Evolutionary conservation across 1,140 invertebrate genomes (phyloP).

Genomic region (Aphis craccivora): DNA sequence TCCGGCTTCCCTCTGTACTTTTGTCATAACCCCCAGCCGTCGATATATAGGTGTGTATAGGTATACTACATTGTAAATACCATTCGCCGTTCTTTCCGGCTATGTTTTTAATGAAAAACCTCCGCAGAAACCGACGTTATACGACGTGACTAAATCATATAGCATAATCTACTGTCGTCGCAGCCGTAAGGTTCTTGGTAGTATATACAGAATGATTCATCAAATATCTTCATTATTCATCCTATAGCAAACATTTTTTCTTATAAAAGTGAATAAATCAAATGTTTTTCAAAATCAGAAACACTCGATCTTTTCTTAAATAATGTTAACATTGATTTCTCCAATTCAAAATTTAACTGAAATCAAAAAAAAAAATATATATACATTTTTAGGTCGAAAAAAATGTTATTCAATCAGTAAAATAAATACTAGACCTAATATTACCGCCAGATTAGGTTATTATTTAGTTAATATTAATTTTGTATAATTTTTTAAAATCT

Average conservation of each 20-base stretch:
- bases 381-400: background rate
- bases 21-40: background rate
- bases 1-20: background rate
- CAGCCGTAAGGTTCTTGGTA: background rate
- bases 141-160: background rate
- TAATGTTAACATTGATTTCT: background rate
- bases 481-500: background rate
- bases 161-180: background rate
- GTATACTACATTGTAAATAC: background rate
- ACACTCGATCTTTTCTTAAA: background rate
- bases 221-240: too few species aligned
- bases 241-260: too few species aligned
- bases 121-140: background rate
- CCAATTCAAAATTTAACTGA: background rate
- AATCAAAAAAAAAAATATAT: too few species aligned
- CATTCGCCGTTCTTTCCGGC: background rate
- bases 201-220: background rate
- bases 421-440: background rate
- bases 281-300: background rate
- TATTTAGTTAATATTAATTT: too few species aligned
- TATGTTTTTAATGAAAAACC: conserved; percentile 30
- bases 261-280: too few species aligned
- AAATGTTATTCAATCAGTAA: background rate
- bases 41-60: background rate
- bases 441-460: background rate